Conservation (phyloP, 2,797 vertebrate species). For the Rhabdomys pumilio region DNA sequence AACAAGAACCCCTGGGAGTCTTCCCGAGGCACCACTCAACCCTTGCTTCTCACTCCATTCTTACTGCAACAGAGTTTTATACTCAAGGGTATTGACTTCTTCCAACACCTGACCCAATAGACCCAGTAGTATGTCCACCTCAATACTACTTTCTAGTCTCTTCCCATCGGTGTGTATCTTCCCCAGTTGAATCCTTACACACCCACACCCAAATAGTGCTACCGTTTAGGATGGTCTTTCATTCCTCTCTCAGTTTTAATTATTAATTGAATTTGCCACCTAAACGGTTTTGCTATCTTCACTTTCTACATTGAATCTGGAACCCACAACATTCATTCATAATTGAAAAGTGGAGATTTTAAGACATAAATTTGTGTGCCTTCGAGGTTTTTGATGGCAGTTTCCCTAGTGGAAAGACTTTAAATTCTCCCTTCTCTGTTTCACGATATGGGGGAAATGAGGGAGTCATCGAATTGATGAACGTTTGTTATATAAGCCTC, state of each 20-base stretch:
- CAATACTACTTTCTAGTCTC: neutral
- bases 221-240: neutral
- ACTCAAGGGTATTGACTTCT: conserved; percentile 4
- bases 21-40: neutral
- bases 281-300: conserved; percentile 56
- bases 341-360: neutral
- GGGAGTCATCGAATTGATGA: conserved; percentile 27
- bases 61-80: conserved; percentile 53
- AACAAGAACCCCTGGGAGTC: neutral
- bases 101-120: conserved; percentile 20
- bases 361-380: conserved; percentile 5
- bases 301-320: conserved; percentile 44
- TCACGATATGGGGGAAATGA: neutral
- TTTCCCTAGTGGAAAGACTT: conserved; percentile 14
- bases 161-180: neutral
- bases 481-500: conserved; percentile 27
- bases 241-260: conserved; percentile 29
- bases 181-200: neutral
- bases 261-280: neutral
- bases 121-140: neutral
- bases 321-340: neutral
- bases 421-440: neutral
- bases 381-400: conserved; percentile 32
- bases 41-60: neutral
- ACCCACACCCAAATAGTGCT: neutral